Conservation (phyloP, 2,888 invertebrate species). For the Pachydiplax longipennis region DNA sequence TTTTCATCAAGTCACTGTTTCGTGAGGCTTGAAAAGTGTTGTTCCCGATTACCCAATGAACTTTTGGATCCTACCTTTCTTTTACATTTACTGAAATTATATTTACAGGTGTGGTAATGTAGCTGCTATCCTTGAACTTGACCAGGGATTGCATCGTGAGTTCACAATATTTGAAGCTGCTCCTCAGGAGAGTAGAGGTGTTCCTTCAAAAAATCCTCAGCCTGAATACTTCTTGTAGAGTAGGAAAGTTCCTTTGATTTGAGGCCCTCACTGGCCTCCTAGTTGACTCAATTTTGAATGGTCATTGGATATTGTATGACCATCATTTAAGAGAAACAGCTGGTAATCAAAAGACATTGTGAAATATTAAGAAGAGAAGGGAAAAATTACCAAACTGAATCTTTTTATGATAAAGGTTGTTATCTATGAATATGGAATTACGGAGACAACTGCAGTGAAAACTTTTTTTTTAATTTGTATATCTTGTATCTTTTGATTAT, state of each 20-base stretch:
- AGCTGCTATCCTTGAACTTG: slow-evolving; percentile 97
- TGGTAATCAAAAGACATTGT: not conserved
- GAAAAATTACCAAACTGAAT: not conserved
- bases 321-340: not conserved
- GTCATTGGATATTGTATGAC: not conserved
- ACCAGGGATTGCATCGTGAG: slow-evolving; percentile 95
- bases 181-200: slow-evolving; percentile 94
- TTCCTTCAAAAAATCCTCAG: slow-evolving; percentile 98
- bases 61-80: too few relatives aligned
- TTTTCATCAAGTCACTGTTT: too few relatives aligned
- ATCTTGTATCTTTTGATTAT: too few relatives aligned
- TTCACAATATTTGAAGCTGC: slow-evolving; percentile 99
- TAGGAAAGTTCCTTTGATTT: not conserved
- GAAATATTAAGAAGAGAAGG: not conserved
- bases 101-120: slow-evolving; percentile 94
- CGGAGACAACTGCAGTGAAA: too few relatives aligned
- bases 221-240: slow-evolving; percentile 91
- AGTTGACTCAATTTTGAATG: not conserved
- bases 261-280: not conserved
- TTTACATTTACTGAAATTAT: too few relatives aligned
- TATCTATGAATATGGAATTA: too few relatives aligned
- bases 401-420: too few relatives aligned
- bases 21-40: too few relatives aligned
- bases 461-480: too few relatives aligned
- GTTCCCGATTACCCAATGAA: too few relatives aligned